phyloP scores from a whole-genome alignment of 2,113 vertebrate species.

The Plestiodon gilberti region DNA sequence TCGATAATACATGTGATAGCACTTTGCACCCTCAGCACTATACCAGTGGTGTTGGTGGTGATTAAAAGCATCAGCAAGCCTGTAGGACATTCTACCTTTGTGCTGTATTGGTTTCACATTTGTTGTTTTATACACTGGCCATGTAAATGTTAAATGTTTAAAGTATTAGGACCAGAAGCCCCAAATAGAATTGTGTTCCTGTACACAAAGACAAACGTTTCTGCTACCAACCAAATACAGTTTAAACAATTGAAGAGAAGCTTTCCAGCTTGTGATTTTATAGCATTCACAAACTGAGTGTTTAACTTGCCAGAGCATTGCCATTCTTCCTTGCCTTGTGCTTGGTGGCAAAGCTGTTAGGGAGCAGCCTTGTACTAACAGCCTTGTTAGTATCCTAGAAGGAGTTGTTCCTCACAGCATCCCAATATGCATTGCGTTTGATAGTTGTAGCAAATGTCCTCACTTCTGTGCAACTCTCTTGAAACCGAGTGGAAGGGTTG shows the following conservation, averaged over 20 bases:
- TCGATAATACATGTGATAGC: no score
- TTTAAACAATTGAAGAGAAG: background rate
- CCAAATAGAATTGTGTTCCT: background rate
- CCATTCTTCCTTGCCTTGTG: background rate
- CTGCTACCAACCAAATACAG: background rate
- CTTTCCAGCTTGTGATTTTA: background rate
- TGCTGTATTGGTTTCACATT: background rate
- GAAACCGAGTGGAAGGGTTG: background rate
- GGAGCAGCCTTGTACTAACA: no score
- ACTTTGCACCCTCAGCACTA: no score
- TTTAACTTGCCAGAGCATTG: background rate
- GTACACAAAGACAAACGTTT: no score
- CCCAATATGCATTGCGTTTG: background rate
- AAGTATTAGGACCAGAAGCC: background rate
- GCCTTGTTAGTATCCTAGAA: no score
- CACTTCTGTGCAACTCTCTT: background rate
- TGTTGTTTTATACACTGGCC: background rate
- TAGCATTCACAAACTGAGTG: background rate
- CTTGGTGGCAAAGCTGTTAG: no score
- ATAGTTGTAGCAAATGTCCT: background rate
- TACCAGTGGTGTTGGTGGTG: no score
- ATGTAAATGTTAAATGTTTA: background rate
- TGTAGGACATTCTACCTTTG: no score
- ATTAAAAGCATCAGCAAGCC: no score
- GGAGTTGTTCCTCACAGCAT: background rate